A percentile compares a stretch with the other conserved stretches of the same genome.
Evolutionary conservation across 2,797 vertebrate species (phyloP).

Genomic region (Myotis vivesi): DNA sequence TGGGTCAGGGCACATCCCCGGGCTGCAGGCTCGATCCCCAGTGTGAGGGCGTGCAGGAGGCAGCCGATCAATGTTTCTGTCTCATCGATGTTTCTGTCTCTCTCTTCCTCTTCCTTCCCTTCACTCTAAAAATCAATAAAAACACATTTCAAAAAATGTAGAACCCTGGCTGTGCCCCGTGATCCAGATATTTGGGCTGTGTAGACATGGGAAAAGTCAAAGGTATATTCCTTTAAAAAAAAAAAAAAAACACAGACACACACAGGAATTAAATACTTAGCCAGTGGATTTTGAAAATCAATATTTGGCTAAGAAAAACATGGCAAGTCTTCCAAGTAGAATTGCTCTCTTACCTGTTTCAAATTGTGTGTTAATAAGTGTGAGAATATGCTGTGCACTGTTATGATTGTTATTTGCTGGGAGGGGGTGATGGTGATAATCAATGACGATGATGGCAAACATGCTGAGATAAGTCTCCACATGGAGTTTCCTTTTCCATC

Average conservation of each 20-base stretch:
- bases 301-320: not conserved
- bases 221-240: conserved; percentile 5
- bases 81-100: too few relatives aligned
- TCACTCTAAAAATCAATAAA: too few relatives aligned
- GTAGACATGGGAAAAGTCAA: conserved; percentile 69
- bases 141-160: conserved; percentile 32
- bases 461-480: not conserved
- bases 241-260: not conserved
- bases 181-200: conserved; percentile 57
- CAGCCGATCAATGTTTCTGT: too few relatives aligned
- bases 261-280: not conserved
- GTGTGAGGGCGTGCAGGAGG: too few relatives aligned
- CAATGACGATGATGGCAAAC: not conserved
- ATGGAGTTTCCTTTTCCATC: not conserved
- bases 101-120: too few relatives aligned
- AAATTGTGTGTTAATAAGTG: not conserved
- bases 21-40: too few relatives aligned
- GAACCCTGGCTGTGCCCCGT: conserved; percentile 41
- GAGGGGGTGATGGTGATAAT: not conserved
- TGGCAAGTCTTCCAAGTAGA: not conserved
- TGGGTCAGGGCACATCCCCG: too few relatives aligned
- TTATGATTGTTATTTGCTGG: not conserved
- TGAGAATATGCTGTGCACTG: not conserved
- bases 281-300: not conserved
- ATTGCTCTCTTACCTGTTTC: not conserved